Evolutionary conservation across 2,113 vertebrate species (phyloP), one percentile per base, ranked within the genome.

Genomic region (Gallinago media): DNA sequence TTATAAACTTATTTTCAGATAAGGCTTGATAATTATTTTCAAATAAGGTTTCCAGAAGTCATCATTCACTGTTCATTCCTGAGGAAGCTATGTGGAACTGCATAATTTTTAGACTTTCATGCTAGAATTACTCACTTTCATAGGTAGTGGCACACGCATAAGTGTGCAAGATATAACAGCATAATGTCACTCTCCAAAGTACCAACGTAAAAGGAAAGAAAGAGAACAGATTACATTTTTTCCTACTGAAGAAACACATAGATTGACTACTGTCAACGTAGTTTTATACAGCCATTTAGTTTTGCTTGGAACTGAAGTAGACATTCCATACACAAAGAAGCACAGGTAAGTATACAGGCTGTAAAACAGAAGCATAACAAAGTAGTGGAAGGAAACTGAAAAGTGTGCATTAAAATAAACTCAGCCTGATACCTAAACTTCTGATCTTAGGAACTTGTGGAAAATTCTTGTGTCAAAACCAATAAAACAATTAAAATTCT

Each of bases 1-100:
- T 95, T 96, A 91, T 91, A 89, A 95, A 77, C 47, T 81, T 91
- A 95, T 80, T 95, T 95, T 87, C 72, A 74, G 89, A 89, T 91
- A 94, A 91, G 26, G 0, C 47, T 84, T 0, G 4, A 95, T 96
- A 92, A 80, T 67, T 79, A 46, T 85, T 95, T 77, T 91, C 88
- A 76, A 85, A 94, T 85, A 94, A 82, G 25, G 36, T 62, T 89
- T 62, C 65, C 44, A 82, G 70, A 92, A 95, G 73, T 61, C 81
- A 91, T 89, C 70, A 72, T 31, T 94, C 52, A 52, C n/a, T 47
- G n/a, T 75, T 91, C 73, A 54, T 40, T 88, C 38, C 84, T 71
- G 61, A 91, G 34, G 18, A 95, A 89, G 17, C 18, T 38, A 2
- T 40, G 58, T 31, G 25, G 52, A 75, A 15, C 36, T 49, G 34